Evolutionary conservation across 2,113 vertebrate genomes (phyloP).

Genomic region (Tichodroma muraria): DNA sequence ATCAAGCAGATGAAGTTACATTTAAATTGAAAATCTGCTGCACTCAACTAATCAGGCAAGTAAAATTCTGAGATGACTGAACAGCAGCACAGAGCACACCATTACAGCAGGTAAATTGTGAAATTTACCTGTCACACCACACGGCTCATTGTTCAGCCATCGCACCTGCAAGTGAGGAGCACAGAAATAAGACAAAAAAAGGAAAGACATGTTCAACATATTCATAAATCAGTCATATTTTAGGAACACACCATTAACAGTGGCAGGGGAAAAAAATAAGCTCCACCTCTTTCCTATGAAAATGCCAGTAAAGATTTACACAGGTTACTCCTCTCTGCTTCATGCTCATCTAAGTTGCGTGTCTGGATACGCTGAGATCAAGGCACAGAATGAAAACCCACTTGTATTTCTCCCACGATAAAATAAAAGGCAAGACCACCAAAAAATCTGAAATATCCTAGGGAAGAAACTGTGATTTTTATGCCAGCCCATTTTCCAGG

Average conservation of each 20-base stretch:
- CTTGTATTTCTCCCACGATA: not conserved
- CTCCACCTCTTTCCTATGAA: constrained; percentile 17
- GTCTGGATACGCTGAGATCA: not conserved
- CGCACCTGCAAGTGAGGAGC: constrained; percentile 51
- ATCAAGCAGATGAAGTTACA: constrained; percentile 82
- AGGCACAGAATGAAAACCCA: not conserved
- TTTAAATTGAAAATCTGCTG: constrained; percentile 84
- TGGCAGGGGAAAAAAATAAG: not conserved
- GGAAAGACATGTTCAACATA: constrained; percentile 59
- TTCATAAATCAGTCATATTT: constrained; percentile 65
- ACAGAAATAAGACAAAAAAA: constrained; percentile 70
- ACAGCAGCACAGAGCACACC: constrained; percentile 54
- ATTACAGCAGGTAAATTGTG: constrained; percentile 70
- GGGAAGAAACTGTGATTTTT: not conserved
- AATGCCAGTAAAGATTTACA: constrained; percentile 41
- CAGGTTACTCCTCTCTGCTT: constrained; percentile 12
- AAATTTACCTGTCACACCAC: constrained; percentile 74
- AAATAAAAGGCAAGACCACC: not conserved
- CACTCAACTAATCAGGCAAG: constrained; percentile 76
- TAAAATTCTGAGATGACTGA: constrained; percentile 68
- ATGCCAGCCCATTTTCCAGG: not conserved
- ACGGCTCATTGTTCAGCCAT: constrained; percentile 64
- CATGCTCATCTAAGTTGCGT: not conserved
- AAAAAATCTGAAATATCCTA: not conserved
- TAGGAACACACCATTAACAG: constrained; percentile 58